Conservation (phyloP, 2,888 invertebrate species). For the Stenoptilia bipunctidactyla region DNA sequence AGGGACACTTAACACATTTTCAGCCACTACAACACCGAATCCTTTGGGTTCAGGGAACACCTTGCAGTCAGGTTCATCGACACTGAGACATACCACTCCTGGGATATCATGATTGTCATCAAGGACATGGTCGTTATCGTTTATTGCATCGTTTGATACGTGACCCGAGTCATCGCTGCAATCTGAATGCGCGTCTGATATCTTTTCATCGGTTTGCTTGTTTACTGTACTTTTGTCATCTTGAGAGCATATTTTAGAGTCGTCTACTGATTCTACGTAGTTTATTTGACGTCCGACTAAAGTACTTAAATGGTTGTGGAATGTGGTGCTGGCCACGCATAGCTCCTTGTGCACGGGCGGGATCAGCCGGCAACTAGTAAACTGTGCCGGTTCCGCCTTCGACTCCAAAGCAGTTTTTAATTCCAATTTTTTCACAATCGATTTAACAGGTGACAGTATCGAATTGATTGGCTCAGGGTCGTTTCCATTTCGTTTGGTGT, state of each 20-base stretch:
- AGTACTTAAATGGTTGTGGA: conserved; percentile 65
- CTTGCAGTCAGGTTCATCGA: conserved; percentile 53
- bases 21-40: conserved; percentile 48
- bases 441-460: conserved; percentile 58
- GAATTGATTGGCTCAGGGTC: conserved; percentile 42
- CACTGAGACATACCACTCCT: conserved; percentile 22
- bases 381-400: conserved; percentile 46
- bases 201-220: conserved; percentile 59
- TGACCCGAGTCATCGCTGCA: conserved; percentile 87
- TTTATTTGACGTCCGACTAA: conserved; percentile 63
- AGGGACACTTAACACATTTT: conserved; percentile 50
- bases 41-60: conserved; percentile 44
- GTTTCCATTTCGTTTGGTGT: conserved; percentile 44
- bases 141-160: conserved; percentile 84
- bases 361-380: conserved; percentile 58
- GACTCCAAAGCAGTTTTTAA: conserved; percentile 56
- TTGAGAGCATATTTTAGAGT: conserved; percentile 49
- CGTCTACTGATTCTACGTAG: conserved; percentile 51
- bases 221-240: conserved; percentile 41
- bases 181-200: conserved; percentile 74
- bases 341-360: conserved; percentile 59
- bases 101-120: conserved; percentile 43
- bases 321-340: conserved; percentile 60
- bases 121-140: conserved; percentile 72
- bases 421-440: conserved; percentile 62